A percentile compares a stretch with the other conserved stretches of the same genome.
These are phyloP conservation scores for Micrasema longulum DNA, from an alignment of 1,140 invertebrate genomes.

Conservation along the genomic window DNA sequence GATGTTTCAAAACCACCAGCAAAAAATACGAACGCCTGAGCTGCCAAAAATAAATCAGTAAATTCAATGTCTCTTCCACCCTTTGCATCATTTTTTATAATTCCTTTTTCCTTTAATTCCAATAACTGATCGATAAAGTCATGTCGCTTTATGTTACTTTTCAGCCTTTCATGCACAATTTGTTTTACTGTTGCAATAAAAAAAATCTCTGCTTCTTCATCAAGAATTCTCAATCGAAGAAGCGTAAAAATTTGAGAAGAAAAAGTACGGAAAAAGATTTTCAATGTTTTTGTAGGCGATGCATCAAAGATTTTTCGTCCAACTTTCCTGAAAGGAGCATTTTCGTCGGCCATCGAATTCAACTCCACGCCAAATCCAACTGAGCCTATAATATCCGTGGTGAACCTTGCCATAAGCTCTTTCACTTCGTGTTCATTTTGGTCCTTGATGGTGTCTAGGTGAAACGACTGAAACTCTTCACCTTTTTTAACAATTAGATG, in stretches of 20 bases:
- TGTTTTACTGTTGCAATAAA: slow-evolving; percentile 40
- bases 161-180: slow-evolving; percentile 53
- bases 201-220: slow-evolving; percentile 53
- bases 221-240: slow-evolving; percentile 45
- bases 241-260: slow-evolving; percentile 27
- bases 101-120: slow-evolving; percentile 64
- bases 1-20: slow-evolving; percentile 61
- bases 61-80: slow-evolving; percentile 41
- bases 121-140: slow-evolving; percentile 72
- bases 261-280: slow-evolving; percentile 20
- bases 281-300: not conserved
- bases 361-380: slow-evolving; percentile 62
- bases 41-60: slow-evolving; percentile 57
- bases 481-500: slow-evolving; percentile 60
- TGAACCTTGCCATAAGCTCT: slow-evolving; percentile 61
- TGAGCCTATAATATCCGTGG: slow-evolving; percentile 68
- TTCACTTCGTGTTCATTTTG: slow-evolving; percentile 36
- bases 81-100: slow-evolving; percentile 41
- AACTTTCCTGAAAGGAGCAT: slow-evolving; percentile 60
- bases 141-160: slow-evolving; percentile 60
- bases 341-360: slow-evolving; percentile 59
- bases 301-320: slow-evolving; percentile 60
- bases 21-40: slow-evolving; percentile 57
- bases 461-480: slow-evolving; percentile 52
- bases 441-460: slow-evolving; percentile 38